Base-by-base conservation (phyloP, 2,888 invertebrate species). In the Papilio protenor region DNA sequence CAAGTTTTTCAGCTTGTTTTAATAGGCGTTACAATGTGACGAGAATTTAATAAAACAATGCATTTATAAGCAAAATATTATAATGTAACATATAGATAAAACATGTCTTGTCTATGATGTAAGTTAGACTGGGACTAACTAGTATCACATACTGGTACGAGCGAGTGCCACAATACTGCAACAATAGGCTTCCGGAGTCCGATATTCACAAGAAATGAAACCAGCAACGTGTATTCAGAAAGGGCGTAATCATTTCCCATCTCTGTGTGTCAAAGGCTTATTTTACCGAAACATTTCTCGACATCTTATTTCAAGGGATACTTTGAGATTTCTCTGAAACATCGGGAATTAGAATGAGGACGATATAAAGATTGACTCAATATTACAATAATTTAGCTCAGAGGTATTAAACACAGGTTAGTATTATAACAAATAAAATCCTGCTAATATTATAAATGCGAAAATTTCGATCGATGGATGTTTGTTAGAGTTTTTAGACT, bases 171-270 rank as follows among this genome's bases (percentile, higher is more conserved):
- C 57, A 70, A 59, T 74, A 77, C 70, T 52, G 77, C 52, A 74
- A 77, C 77, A 77, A 77, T 70, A 74, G 77, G 52, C 77, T 77
- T 77, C 77, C 70, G 66, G 49, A 74, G 74, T 74, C 77, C 61
- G 70, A 77, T 77, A 74, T 77, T 74, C 74, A 12, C 77, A 73
- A 77, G 77, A 74, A 77, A 77, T 77, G 77, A 74, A 77, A 77
- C 76, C 76, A 72, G 64, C 73, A 77, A 73, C 66, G 77, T 77
- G 73, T 77, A 77, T 69, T 72, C 76, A 66, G 77, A 77, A 69
- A 73, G 66, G 73, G 73, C 47, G 73, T 73, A 77, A 77, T 77
- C 55, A 77, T 77, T 73, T 77, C 73, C 73, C 47, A 66, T 77
- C 77, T 66, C 45, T 77, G 66, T 77, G 73, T 77, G 77, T 73